These are phyloP conservation scores for Spatulosminthurus flaviceps DNA, from an alignment of 2,888 invertebrate species.

Conservation along the genomic window DNA sequence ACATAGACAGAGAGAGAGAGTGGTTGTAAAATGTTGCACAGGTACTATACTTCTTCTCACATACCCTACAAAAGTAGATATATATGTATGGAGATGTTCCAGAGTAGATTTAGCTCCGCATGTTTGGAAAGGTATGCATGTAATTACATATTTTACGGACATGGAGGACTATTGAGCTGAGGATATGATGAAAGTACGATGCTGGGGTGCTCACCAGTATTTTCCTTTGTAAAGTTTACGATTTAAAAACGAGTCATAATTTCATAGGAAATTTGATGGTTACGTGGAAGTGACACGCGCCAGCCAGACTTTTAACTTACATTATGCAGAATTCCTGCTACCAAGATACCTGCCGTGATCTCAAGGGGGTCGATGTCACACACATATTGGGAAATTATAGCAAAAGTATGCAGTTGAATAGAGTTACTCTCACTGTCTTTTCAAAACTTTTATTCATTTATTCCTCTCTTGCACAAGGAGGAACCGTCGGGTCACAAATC, in stretches of 20 bases:
- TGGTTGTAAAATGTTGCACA: too few relatives aligned
- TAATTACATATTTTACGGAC: conserved; percentile 8
- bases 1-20: neutral
- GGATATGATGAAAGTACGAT: neutral
- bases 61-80: too few relatives aligned
- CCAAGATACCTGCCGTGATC: conserved; percentile 61
- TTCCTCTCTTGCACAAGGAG: too few relatives aligned
- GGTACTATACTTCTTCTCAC: too few relatives aligned
- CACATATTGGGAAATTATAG: conserved; percentile 41
- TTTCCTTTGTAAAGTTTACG: conserved; percentile 33
- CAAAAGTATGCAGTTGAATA: neutral
- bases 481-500: neutral
- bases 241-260: conserved; percentile 58
- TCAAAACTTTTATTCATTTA: neutral
- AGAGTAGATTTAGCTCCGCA: neutral
- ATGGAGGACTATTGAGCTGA: neutral
- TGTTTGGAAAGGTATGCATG: too few relatives aligned
- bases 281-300: conserved; percentile 61
- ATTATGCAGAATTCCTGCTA: conserved; percentile 63
- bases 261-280: conserved; percentile 62
- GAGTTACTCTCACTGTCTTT: neutral
- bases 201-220: conserved; percentile 2
- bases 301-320: conserved; percentile 53
- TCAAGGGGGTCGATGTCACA: conserved; percentile 63
- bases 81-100: neutral